These are phyloP conservation scores for Hirtodrosophila alboralis DNA, from an alignment of 2,888 invertebrate genomes.

Conservation along the genomic window DNA sequence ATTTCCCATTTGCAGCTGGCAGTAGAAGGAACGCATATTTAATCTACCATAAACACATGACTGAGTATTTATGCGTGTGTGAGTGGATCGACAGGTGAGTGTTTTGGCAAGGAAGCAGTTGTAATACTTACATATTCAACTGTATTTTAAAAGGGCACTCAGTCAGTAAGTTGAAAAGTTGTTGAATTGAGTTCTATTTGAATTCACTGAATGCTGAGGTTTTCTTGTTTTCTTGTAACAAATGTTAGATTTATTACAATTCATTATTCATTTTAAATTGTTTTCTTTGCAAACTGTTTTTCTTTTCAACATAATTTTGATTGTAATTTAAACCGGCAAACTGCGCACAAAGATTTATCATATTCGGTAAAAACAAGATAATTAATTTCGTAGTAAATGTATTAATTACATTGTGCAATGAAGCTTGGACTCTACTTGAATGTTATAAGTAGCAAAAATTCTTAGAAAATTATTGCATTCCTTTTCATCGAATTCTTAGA, in stretches of 20 bases:
- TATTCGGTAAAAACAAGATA: too few species aligned
- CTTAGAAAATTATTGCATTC: too few species aligned
- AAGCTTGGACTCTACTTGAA: too few species aligned
- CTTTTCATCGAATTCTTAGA: too few species aligned
- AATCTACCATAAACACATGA: slow-evolving; percentile 76
- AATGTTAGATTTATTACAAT: slow-evolving; percentile 2
- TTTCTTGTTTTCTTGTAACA: too few species aligned
- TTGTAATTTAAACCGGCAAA: too few species aligned
- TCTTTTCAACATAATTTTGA: not conserved
- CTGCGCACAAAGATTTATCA: too few species aligned
- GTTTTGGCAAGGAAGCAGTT: slow-evolving; percentile 46
- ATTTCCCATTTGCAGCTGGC: slow-evolving; percentile 66
- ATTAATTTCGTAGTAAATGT: too few species aligned
- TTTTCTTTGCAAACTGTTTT: not conserved
- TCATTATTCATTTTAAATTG: slow-evolving; percentile 10
- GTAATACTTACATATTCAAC: slow-evolving; percentile 15
- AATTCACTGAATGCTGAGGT: slow-evolving; percentile 4
- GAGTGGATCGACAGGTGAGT: slow-evolving; percentile 54
- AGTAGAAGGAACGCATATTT: slow-evolving; percentile 67
- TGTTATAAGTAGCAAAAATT: too few species aligned
- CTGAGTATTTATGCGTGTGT: slow-evolving; percentile 61
- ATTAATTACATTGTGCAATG: too few species aligned
- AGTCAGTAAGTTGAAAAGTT: slow-evolving; percentile 35
- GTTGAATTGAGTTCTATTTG: slow-evolving; percentile 5
- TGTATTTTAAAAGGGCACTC: slow-evolving; percentile 19